These are phyloP conservation scores for Margarornis squamiger DNA, from an alignment of 2,797 vertebrate species.

Conservation along the genomic window DNA sequence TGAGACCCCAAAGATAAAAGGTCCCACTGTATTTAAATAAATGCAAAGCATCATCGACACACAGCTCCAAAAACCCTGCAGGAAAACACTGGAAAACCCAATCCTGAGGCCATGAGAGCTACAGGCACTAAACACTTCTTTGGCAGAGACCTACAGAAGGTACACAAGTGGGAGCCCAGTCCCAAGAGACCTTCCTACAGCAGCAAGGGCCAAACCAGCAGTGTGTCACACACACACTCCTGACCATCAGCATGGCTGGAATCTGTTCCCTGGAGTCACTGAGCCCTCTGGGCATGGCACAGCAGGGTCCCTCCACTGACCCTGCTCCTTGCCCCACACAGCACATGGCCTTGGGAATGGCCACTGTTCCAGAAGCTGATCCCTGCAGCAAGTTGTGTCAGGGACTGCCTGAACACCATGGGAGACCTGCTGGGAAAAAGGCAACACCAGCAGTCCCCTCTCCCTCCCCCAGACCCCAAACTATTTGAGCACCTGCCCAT, in stretches of 20 bases:
- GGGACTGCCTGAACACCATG: neutral
- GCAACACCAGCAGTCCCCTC: neutral
- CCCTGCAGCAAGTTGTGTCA: neutral
- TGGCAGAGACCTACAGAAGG: neutral
- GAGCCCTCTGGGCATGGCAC: neutral
- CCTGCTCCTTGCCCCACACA: neutral
- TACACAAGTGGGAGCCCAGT: neutral
- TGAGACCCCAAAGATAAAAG: neutral
- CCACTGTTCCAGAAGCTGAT: neutral
- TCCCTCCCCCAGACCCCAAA: neutral
- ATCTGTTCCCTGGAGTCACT: neutral
- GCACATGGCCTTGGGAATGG: rapidly evolving
- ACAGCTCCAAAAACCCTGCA: neutral
- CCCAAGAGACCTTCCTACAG: neutral
- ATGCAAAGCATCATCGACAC: neutral
- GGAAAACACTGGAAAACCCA: neutral
- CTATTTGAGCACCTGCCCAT: neutral
- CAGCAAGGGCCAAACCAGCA: neutral
- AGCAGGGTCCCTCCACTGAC: neutral
- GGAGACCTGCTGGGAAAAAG: neutral
- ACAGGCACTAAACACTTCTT: neutral
- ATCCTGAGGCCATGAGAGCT: neutral
- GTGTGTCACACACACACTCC: neutral
- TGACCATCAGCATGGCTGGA: neutral
- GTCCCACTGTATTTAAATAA: neutral